Conservation (phyloP, 2,888 invertebrate species). For the Mythimna impura region DNA sequence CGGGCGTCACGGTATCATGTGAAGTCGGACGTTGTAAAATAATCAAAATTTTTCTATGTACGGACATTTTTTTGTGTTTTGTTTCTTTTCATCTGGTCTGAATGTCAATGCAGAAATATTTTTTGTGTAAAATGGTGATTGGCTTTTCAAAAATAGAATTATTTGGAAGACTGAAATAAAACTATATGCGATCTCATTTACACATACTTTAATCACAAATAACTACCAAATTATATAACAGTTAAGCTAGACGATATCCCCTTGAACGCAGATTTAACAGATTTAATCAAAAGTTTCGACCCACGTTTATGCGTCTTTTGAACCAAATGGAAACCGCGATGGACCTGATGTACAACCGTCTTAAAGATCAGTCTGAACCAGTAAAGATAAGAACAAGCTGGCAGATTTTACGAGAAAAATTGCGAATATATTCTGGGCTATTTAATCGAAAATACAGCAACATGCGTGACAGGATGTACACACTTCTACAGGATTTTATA, state of each 20-base stretch:
- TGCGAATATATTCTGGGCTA: slow-evolving; percentile 8
- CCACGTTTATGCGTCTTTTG: slow-evolving; percentile 1
- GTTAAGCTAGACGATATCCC: not conserved
- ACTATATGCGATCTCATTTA: not conserved
- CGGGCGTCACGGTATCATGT: slow-evolving; percentile 49
- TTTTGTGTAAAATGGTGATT: slow-evolving; percentile 9
- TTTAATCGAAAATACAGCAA: slow-evolving; percentile 25
- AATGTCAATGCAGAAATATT: slow-evolving; percentile 1
- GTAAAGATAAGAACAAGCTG: slow-evolving; percentile 30
- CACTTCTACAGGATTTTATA: slow-evolving; percentile 31
- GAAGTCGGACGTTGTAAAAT: slow-evolving; percentile 49
- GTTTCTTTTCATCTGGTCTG: slow-evolving; percentile 33
- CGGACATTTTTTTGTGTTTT: slow-evolving; percentile 36
- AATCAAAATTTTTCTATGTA: slow-evolving; percentile 52
- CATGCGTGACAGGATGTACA: slow-evolving; percentile 15
- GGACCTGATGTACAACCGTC: slow-evolving; percentile 13
- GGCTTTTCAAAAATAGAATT: slow-evolving; percentile 4
- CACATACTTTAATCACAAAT: slow-evolving; percentile 9
- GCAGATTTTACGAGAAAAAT: slow-evolving; percentile 25
- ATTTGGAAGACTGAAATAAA: not conserved
- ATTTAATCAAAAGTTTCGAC: slow-evolving; percentile 38
- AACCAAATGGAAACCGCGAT: slow-evolving; percentile 14
- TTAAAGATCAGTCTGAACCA: slow-evolving; percentile 9
- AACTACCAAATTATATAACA: not conserved
- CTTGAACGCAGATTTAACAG: slow-evolving; percentile 1